A percentile compares a stretch with the other conserved stretches of the same genome.
Evolutionary conservation across 2,888 invertebrate species (phyloP).

Genomic region (Caenorhabditis wallacei): DNA sequence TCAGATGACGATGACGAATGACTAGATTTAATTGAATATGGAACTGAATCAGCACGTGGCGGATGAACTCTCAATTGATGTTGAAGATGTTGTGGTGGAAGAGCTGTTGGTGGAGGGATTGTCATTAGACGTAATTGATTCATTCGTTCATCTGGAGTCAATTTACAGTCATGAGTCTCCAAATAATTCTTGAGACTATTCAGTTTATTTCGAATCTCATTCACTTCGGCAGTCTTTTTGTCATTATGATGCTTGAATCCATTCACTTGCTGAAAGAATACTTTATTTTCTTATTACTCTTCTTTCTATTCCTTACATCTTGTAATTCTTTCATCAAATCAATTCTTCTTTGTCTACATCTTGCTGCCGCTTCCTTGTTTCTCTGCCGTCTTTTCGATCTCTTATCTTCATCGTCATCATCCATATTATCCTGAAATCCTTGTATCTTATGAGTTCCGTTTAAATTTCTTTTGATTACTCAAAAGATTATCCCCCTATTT

Average conservation of each 20-base stretch:
- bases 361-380: slow-evolving; percentile 97
- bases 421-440: slow-evolving; percentile 68
- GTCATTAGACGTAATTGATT: slow-evolving; percentile 28
- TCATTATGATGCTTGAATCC: slow-evolving; percentile 61
- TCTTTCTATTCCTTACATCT: slow-evolving; percentile 86
- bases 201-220: slow-evolving; percentile 59
- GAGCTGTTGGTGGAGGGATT: slow-evolving; percentile 31
- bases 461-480: slow-evolving; percentile 26
- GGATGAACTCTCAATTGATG: slow-evolving; percentile 38
- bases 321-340: slow-evolving; percentile 95
- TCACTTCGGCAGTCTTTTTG: slow-evolving; percentile 54
- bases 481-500: slow-evolving; percentile 56
- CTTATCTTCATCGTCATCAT: slow-evolving; percentile 91
- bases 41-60: slow-evolving; percentile 52
- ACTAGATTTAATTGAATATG: slow-evolving; percentile 33
- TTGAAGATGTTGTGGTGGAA: neutral
- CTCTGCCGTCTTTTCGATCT: slow-evolving; percentile 92
- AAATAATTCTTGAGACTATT: slow-evolving; percentile 45
- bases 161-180: slow-evolving; percentile 67
- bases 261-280: slow-evolving; percentile 72
- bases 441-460: neutral
- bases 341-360: slow-evolving; percentile 95
- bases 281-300: neutral
- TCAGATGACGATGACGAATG: slow-evolving; percentile 56
- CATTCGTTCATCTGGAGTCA: slow-evolving; percentile 55